Base-by-base conservation (phyloP, 2,113 vertebrate genomes). In the Ptilorrhoa leucosticta region DNA sequence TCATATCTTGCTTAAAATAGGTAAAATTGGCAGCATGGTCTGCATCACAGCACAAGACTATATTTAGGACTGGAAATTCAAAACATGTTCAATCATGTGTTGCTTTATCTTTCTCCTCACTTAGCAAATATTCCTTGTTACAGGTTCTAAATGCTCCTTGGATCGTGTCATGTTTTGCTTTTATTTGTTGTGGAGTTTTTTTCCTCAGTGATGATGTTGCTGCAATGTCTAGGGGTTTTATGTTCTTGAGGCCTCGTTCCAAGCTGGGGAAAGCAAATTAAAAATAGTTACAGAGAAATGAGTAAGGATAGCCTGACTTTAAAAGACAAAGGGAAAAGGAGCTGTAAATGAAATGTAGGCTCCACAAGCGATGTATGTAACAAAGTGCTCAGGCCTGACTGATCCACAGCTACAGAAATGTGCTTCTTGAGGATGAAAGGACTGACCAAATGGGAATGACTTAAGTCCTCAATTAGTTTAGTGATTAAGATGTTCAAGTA, bases 31-130 rank as follows among this genome's bases (percentile, higher is more conserved):
- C 64, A 92, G 72, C 73, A 75, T 96, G 76, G 93, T 96, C 96
- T 97, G 97, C 98, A 98, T 98, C 97, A 97, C 96, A 98, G 97
- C 97, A 97, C 97, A 98, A 98, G 95, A 96, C 94, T 98, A 98
- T 98, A 98, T 98, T 93, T 96, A 98, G 91, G 83, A 72, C 93
- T 97, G 94, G 96, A 98, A 84, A 64, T 92, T 68, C 60, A 71
- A 81, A 68, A 40, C 23, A 28, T 83, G 85, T 84, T 94, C 50
- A 51, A 2, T 91, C 17, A 33, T 40, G 10, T 51, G 23, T 70
- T 71, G 11, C 60, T 90, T 33, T 60, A 63, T 28, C 53, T 81
- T 94, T 82, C 44, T 40, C 15, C 53, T 92, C 44, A 40, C 11
- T 87, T 78, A 87, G 27, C 42, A 87, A 80, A 61, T 1, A 3